Evolutionary conservation across 2,888 invertebrate genomes (phyloP).

Genomic region (Orgyia antiqua): DNA sequence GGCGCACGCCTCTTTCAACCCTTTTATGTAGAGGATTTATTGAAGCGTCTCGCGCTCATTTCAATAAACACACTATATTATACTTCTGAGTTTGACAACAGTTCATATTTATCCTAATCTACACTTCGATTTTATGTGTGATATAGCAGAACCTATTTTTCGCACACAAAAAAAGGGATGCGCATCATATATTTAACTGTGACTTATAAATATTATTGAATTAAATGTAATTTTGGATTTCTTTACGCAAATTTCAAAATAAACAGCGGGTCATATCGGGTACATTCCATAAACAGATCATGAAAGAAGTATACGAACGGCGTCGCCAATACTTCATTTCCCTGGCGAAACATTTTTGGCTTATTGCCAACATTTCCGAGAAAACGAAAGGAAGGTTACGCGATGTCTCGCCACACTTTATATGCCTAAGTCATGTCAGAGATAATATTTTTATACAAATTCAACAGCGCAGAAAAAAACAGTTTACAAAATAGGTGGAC

Average conservation of each 20-base stretch:
- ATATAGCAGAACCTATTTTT: no score
- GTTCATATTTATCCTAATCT: conserved; percentile 59
- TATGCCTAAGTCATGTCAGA: conserved; percentile 70
- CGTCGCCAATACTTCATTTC: conserved; percentile 68
- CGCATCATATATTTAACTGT: no score
- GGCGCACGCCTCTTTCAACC: conserved; percentile 61
- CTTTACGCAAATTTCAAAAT: no score
- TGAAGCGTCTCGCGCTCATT: conserved; percentile 52
- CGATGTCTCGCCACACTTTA: conserved; percentile 68
- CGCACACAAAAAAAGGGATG: no score
- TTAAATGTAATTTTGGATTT: no score
- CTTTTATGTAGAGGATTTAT: conserved; percentile 71
- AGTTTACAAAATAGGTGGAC: conserved; percentile 30
- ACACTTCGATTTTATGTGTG: no score
- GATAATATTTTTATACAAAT: conserved; percentile 55
- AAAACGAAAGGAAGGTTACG: conserved; percentile 72
- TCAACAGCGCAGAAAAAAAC: conserved; percentile 31
- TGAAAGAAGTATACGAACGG: conserved; percentile 56
- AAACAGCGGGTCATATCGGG: conserved; percentile 45
- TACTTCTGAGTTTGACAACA: conserved; percentile 50
- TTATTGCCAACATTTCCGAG: conserved; percentile 67
- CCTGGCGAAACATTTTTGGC: conserved; percentile 61
- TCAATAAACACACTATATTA: conserved; percentile 46
- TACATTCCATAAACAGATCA: conserved; percentile 66
- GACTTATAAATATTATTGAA: no score